These are phyloP conservation scores for Sarcophaga carnaria DNA, from an alignment of 2,888 invertebrate species.

Conservation along the genomic window DNA sequence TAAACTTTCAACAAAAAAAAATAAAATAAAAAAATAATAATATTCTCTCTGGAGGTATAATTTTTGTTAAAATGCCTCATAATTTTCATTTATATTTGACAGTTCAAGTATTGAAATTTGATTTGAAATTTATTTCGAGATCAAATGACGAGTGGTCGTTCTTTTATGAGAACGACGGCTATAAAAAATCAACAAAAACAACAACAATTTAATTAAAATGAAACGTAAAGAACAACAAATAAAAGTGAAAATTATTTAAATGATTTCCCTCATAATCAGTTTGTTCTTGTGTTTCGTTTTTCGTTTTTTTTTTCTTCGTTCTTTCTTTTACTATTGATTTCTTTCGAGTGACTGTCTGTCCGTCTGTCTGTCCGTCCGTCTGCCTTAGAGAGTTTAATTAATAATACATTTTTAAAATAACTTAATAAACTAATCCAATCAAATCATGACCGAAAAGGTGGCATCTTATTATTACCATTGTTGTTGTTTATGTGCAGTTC, in stretches of 20 bases:
- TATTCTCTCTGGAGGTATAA: no score
- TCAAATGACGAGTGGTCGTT: conserved; percentile 30
- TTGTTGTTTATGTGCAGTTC: conserved; percentile 13
- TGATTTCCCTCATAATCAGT: conserved; percentile 57
- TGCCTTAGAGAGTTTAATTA: conserved; percentile 38
- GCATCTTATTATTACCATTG: conserved; percentile 5
- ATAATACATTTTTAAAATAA: conserved; percentile 48
- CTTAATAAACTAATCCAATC: conserved; percentile 62
- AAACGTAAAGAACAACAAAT: conserved; percentile 36
- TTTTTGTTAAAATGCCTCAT: conserved; percentile 14
- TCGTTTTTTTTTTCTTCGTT: background rate
- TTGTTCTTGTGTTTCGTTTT: background rate
- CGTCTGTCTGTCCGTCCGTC: no score
- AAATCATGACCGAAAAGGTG: conserved; percentile 53
- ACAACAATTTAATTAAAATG: conserved; percentile 36
- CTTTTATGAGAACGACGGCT: conserved; percentile 5
- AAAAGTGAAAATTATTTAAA: conserved; percentile 67
- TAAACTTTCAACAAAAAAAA: no score
- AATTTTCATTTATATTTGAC: conserved; percentile 44
- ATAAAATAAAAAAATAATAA: no score
- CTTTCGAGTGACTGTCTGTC: no score
- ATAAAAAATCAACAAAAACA: no score
- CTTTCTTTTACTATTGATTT: no score
- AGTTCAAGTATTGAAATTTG: conserved; percentile 36
- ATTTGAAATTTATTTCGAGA: conserved; percentile 31